Base-by-base conservation (phyloP, 1,140 invertebrate species). In the Euura lappo region DNA sequence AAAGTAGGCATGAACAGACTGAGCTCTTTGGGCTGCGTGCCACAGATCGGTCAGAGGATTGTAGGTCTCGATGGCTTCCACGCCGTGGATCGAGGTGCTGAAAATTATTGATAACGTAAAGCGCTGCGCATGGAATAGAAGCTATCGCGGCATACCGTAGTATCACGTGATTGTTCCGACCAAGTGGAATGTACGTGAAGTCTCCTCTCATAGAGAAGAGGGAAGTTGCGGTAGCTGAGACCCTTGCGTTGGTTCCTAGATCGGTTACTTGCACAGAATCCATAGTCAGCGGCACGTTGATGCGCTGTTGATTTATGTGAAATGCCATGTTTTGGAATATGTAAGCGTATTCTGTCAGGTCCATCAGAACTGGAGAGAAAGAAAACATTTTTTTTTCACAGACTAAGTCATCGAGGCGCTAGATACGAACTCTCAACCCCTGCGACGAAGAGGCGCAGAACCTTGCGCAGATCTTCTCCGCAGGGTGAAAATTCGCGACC, bases 41-140 rank as follows among this genome's bases (percentile, higher is more conserved):
- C 91, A 91, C 45, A 89, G 79, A 78, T 91, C 90, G 5, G 84
- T 82, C 45, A 91, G 81, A 0, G 90, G 90, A 83, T 91, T 91
- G 72, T 90, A 91, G 77, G 85, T 89, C 75, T 89, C 89, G 69
- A 90, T 87, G 28, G 82, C 84, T 75, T 91, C 89, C 11, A 88
- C 86, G 4, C 89, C 89, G 79, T 91, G 90, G 75, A 91, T 88
- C 6, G 90, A 89, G 78, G 90, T 90, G 43, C 89, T 90, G 72
- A 8, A n/a, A 67, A 44, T 6, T 13, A 42, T 45, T n/a, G 43
- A 45, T 70, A 6, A 65, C 2, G 60, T 43, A 73, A 71, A 69
- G 28, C 66, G 51, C 72, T 74, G 11, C 66, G 13, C 42, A 73
- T 71, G 66, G 43, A 11, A n/a, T 44, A 64, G 8, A 64, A 42